Conservation (phyloP, 2,797 vertebrate genomes). For the Argyrosomus regius region DNA sequence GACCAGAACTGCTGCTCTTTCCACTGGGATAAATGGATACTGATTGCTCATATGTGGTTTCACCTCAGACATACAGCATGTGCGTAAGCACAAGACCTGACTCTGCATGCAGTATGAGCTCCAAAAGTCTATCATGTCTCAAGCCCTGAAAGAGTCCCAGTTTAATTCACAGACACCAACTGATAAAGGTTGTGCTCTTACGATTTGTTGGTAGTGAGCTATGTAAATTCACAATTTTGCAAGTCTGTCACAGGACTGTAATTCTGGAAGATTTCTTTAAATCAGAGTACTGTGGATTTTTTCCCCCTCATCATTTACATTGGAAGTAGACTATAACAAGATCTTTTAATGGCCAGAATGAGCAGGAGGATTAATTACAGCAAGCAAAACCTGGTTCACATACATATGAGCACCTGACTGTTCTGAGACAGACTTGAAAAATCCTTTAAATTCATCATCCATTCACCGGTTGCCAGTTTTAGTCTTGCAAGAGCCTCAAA, state of each 20-base stretch:
- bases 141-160: neutral
- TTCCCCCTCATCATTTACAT: neutral
- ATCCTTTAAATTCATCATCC: neutral
- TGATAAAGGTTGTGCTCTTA: neutral
- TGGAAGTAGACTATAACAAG: neutral
- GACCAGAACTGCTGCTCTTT: constrained; percentile 49
- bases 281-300: neutral
- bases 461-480: neutral
- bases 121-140: neutral
- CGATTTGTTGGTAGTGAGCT: too few relatives aligned
- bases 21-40: constrained; percentile 44
- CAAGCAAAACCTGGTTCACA: neutral
- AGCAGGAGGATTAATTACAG: neutral
- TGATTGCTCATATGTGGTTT: constrained; percentile 42
- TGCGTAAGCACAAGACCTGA: constrained; percentile 3
- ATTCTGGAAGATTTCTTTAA: too few relatives aligned
- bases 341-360: neutral
- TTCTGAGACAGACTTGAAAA: neutral
- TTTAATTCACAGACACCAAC: neutral
- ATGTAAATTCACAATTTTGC: neutral
- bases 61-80: constrained; percentile 22
- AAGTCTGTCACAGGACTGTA: too few relatives aligned
- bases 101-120: neutral
- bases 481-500: neutral
- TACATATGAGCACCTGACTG: too few relatives aligned